Evolutionary conservation across 2,888 invertebrate species (phyloP), one percentile per base, ranked within the genome.

Genomic region (Mythimna vitellina): DNA sequence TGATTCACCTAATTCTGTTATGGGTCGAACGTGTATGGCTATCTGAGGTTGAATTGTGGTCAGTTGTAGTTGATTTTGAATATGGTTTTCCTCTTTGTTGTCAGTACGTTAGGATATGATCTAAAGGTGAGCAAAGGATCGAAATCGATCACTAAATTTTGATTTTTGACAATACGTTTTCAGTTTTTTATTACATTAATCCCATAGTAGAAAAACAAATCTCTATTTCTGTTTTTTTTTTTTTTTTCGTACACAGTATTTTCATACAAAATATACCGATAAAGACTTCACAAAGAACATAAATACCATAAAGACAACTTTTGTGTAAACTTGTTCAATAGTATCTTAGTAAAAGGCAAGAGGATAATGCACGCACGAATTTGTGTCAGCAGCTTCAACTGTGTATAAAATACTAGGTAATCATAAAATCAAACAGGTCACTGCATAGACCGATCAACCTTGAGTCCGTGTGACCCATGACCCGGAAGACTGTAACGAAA

Each of bases 401-500:
- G 63, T 76, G 66, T 73, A 78, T 81, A 85, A 68, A 64, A 56
- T 90, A 93, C 92, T 81, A 92, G 90, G 92, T 84, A 85, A 89
- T 87, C 91, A 94, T 89, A 88, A 89, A 88, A 87, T 82, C 84
- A 90, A 91, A 88, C 89, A 89, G 92, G 93, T 91, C 91, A 83
- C 79, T 82, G 88, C 89, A 89, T 83, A 86, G 79, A 85, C 68
- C 72, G 65, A 77, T 82, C 87, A 89, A 87, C 91, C 90, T 90
- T 91, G 90, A 87, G 77, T 81, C 81, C 81, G 76, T 72, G 66
- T 82, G 89, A 90, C 91, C 89, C 84, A 80, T 84, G 88, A 88
- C 87, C 89, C 89, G 89, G 90, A 89, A 92, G 87, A 89, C 78
- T 87, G 87, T 90, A 88, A 89, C 84, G 92, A 92, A 93, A 93